Base-by-base conservation (phyloP, 1,140 invertebrate genomes). In the Drosophila lacteicornis region DNA sequence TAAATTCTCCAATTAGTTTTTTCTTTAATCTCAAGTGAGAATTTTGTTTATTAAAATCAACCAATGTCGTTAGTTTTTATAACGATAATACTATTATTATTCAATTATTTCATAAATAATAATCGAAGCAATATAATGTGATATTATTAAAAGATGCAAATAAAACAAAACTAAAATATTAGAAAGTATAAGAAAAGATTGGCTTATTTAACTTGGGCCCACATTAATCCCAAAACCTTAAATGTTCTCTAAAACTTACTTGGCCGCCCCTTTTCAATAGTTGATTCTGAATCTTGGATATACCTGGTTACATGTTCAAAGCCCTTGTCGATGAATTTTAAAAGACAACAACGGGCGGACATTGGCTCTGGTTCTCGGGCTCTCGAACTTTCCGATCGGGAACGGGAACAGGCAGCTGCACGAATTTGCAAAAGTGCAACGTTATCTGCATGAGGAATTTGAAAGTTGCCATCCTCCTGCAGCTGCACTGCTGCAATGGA, bases 401-500 rank as follows among this genome's bases (percentile, higher is more conserved):
- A 59, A 25, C 17, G 27, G 27, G 22, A 59, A 25, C 22, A 13
- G 74, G 75, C 62, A 68, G 80, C 42, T 77, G 67, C 68, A 76
- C 83, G 60, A 82, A 83, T 80, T 73, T 80, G 67, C 83, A 86
- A 86, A 80, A 83, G 84, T 83, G 83, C 83, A 87, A 88, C 82
- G 79, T 79, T 85, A 82, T 81, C 75, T 86, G 82, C 75, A 79
- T 86, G 76, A 83, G 73, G 69, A 80, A 80, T 83, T 80, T 68
- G 65, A 76, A 83, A 71, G 66, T 70, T 73, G 38, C 36, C 38
- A 30, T 9, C 40, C 56, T 3, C 53, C 25, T 53, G 69, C 45
- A 75, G 47, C 22, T 30, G 49, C 62, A 51, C 30, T 73, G 51
- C 33, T 46, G 9, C 33, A 36, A 30, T 30, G 27, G 27, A 30